Evolutionary conservation across 2,888 invertebrate species (phyloP).

Genomic region (Acronicta alni): DNA sequence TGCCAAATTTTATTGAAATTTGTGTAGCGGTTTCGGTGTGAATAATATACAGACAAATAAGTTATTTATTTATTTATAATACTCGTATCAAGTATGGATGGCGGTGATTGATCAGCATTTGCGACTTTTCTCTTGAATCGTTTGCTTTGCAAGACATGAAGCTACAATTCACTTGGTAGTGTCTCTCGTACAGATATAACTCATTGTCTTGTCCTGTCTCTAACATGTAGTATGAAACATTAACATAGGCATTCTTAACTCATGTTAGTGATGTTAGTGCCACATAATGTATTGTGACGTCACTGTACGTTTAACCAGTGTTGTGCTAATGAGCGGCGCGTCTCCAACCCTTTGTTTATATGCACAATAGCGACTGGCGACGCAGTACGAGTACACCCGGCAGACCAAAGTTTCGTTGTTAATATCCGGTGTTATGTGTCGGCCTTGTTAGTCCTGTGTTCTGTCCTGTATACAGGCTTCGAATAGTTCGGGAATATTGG

Average conservation of each 20-base stretch:
- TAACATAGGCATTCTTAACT: constrained; percentile 7
- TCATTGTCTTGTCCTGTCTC: neutral
- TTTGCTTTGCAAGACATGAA: too few relatives aligned
- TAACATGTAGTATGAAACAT: constrained; percentile 9
- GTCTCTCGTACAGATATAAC: neutral
- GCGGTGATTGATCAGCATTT: too few relatives aligned
- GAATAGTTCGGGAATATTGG: constrained; percentile 34
- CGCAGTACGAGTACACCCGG: constrained; percentile 50
- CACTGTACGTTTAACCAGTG: constrained; percentile 32
- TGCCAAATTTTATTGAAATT: too few relatives aligned
- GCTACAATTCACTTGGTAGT: neutral
- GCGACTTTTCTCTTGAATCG: too few relatives aligned
- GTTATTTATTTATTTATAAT: too few relatives aligned
- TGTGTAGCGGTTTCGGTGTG: too few relatives aligned
- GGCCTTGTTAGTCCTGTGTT: constrained; percentile 53
- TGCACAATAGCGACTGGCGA: constrained; percentile 74
- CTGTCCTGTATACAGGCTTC: constrained; percentile 38
- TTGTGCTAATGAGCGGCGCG: constrained; percentile 67
- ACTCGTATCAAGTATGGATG: too few relatives aligned
- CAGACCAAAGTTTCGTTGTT: constrained; percentile 68
- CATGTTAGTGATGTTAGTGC: constrained; percentile 1
- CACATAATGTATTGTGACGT: constrained; percentile 29
- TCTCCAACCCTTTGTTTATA: constrained; percentile 68
- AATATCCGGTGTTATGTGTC: constrained; percentile 60
- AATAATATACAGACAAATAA: too few relatives aligned